Evolutionary conservation across 2,888 invertebrate genomes (phyloP).

Genomic region (Calliphora vomitoria): DNA sequence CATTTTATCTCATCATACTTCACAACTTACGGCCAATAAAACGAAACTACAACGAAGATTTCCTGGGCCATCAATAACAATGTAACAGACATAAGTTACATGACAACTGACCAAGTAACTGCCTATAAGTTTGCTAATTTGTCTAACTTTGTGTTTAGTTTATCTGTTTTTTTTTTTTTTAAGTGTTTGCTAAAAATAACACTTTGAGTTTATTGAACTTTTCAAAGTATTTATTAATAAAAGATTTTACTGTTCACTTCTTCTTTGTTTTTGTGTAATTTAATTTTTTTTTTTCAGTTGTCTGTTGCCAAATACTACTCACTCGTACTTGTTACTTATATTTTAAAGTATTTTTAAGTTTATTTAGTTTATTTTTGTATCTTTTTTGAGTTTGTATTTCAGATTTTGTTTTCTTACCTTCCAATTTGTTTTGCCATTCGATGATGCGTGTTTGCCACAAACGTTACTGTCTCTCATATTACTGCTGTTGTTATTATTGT

Average conservation of each 20-base stretch:
- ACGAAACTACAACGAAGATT: slow-evolving; percentile 35
- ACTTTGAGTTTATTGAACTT: slow-evolving; percentile 54
- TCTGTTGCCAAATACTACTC: slow-evolving; percentile 30
- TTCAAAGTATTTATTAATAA: slow-evolving; percentile 25
- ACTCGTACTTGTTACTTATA: neutral
- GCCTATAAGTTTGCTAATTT: neutral
- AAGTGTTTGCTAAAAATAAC: slow-evolving; percentile 24
- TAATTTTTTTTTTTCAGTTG: slow-evolving; percentile 2
- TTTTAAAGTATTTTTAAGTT: neutral
- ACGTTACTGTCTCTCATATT: slow-evolving; percentile 80
- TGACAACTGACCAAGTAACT: slow-evolving; percentile 11
- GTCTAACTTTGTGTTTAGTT: too few species aligned
- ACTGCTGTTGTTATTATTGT: slow-evolving; percentile 76
- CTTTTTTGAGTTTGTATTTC: neutral
- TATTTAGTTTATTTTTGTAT: neutral
- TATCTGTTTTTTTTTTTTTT: slow-evolving; percentile 12
- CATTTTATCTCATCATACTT: neutral
- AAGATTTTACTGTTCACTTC: slow-evolving; percentile 23
- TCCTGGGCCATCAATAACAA: slow-evolving; percentile 33
- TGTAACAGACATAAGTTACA: slow-evolving; percentile 41
- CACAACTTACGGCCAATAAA: slow-evolving; percentile 8
- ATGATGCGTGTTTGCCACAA: slow-evolving; percentile 79
- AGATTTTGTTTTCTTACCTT: slow-evolving; percentile 78
- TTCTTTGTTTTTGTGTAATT: neutral
- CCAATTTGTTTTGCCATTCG: slow-evolving; percentile 83